A percentile compares a stretch with the other conserved stretches of the same genome.
These are phyloP conservation scores for Drosophila anomelani DNA, from an alignment of 2,888 invertebrate genomes.

Conservation along the genomic window DNA sequence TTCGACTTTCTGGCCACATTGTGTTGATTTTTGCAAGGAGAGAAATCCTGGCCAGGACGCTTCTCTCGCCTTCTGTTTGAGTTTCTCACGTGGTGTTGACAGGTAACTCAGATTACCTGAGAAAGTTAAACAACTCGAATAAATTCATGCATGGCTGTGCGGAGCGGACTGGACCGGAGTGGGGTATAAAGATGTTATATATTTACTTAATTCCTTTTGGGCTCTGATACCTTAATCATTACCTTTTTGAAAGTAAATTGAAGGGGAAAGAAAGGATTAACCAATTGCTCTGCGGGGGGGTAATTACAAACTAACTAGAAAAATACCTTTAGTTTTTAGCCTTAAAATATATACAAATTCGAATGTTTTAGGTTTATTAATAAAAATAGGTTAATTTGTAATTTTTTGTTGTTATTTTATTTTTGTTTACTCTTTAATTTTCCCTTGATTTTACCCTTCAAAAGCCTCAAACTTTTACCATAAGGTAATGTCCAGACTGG, in stretches of 20 bases:
- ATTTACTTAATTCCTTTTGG: constrained; percentile 25
- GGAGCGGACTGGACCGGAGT: background rate
- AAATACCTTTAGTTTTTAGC: too few relatives aligned
- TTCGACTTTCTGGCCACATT: constrained; percentile 55
- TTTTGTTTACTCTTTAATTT: background rate
- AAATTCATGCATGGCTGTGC: constrained; percentile 38
- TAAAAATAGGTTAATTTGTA: too few relatives aligned
- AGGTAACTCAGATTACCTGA: constrained; percentile 60
- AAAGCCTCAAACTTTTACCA: background rate
- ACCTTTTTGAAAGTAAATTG: constrained; percentile 1
- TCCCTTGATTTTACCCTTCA: background rate
- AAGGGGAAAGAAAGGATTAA: background rate
- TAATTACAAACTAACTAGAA: too few relatives aligned
- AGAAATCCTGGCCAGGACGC: constrained; percentile 4
- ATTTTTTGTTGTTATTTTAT: background rate
- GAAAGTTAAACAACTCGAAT: constrained; percentile 58
- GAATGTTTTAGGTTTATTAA: too few relatives aligned
- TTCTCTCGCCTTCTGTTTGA: constrained; percentile 47
- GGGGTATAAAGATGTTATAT: constrained; percentile 7
- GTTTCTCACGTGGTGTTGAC: constrained; percentile 55
- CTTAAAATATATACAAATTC: background rate
- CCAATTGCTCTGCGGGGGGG: background rate
- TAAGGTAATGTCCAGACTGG: background rate
- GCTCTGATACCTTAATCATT: background rate
- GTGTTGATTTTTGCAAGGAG: constrained; percentile 38